Evolutionary conservation across 2,888 invertebrate species (phyloP), one percentile per base, ranked within the genome.

Genomic region (Ctena decussata): DNA sequence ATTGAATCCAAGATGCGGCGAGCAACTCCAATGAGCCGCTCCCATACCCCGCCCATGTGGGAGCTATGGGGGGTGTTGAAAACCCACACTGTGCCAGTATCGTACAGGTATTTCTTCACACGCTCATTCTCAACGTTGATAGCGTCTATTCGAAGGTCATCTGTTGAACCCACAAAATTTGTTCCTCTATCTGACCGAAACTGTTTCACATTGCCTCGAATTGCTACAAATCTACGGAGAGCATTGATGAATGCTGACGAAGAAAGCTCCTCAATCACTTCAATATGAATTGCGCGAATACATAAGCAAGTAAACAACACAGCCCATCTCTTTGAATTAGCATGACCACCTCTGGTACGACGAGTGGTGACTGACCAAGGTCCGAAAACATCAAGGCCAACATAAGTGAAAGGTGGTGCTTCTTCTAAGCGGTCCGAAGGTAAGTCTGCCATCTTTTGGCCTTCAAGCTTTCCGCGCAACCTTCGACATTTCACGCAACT

Each of bases 11-110:
- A 74, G 30, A 89, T 89, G 32, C 84, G 39, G 0, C 85, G 65
- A 0, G 72, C 39, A 0, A 83, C 44, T 18, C 86, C 89, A 18
- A 87, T 87, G 76, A 89, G 72, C 8, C 85, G 73, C 39, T 87
- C 85, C 87, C 85, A 87, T 21, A 75, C 83, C 11, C 89, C 85
- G 6, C 84, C 87, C 80, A 88, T 86, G 72, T 88, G 89, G 21
- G 89, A 86, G 24, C 82, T 60, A 83, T 89, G 84, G 12, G 89
- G 89, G 3, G 82, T 72, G 49, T 86, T 86, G 49, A 86, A 86
- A 35, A 46, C 6, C 86, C 86, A 86, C 30, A 41, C 49, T 30
- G 44, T 24, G 18, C 73, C 73, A 27, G 39, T 37, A 27, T 82
- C 39, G 2, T n/a, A 46, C 18, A 86, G 57, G 44, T 77, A 81